These are phyloP conservation scores for Megalurothrips usitatus DNA, from an alignment of 2,888 invertebrate species.

Conservation along the genomic window DNA sequence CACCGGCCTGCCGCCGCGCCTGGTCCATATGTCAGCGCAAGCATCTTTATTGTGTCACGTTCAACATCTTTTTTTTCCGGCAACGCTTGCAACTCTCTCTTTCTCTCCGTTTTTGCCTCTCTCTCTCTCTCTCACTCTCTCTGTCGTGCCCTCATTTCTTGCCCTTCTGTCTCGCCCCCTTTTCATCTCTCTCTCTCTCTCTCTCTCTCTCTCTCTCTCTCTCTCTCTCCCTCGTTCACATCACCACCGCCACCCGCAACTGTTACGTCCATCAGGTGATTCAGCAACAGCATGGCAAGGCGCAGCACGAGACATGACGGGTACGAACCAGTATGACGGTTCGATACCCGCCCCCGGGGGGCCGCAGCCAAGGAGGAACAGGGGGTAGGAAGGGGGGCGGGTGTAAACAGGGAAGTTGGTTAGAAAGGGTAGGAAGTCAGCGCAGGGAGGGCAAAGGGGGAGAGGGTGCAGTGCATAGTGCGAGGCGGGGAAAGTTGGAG, in stretches of 20 bases:
- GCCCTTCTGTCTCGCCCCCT: not conserved
- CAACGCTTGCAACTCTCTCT: not conserved
- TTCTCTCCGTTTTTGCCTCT: not conserved
- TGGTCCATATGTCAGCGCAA: not conserved
- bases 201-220: not conserved
- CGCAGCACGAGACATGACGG: too few relatives aligned
- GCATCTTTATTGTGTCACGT: conserved; percentile 16
- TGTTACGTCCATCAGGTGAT: too few relatives aligned
- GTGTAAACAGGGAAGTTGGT: too few relatives aligned
- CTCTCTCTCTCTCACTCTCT: not conserved
- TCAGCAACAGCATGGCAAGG: too few relatives aligned
- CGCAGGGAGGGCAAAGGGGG: too few relatives aligned
- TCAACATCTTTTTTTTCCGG: not conserved
- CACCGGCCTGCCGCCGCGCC: not conserved
- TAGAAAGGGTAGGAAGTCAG: too few relatives aligned
- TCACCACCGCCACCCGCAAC: not conserved
- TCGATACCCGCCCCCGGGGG: too few relatives aligned
- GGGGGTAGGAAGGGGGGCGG: too few relatives aligned
- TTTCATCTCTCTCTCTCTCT: not conserved
- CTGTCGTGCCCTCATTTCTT: not conserved
- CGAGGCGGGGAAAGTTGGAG: too few relatives aligned
- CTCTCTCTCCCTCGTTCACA: not conserved
- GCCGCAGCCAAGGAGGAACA: too few relatives aligned
- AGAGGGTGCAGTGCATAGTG: too few relatives aligned
- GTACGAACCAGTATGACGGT: too few relatives aligned